Evolutionary conservation across 2,113 vertebrate genomes (phyloP).

Genomic region (Rhizomys pruinosus): DNA sequence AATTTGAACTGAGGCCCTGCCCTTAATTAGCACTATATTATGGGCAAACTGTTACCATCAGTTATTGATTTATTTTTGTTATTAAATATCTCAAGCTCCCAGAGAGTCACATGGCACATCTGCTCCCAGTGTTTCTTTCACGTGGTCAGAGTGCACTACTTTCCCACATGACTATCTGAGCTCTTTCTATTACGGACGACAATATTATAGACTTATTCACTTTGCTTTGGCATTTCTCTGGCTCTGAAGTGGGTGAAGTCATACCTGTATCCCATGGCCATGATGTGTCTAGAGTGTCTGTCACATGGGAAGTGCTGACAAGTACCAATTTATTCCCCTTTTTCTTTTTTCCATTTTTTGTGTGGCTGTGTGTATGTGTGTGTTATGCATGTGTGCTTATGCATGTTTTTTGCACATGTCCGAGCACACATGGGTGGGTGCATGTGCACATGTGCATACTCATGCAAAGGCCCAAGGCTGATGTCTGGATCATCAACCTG

Average conservation of each 20-base stretch:
- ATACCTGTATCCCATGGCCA: not conserved
- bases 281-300: not conserved
- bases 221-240: slow-evolving; percentile 13
- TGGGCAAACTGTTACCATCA: not conserved
- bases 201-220: not conserved
- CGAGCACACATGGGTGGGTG: too few species aligned
- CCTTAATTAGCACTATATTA: slow-evolving; percentile 23
- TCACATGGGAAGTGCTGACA: not conserved
- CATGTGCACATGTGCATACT: too few species aligned
- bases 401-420: too few species aligned
- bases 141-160: not conserved
- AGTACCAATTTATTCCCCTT: not conserved
- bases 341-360: not conserved
- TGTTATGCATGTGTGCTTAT: not conserved
- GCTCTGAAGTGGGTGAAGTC: slow-evolving; percentile 10
- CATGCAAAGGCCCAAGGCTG: too few species aligned
- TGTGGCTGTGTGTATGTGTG: not conserved
- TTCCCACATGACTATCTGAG: not conserved
- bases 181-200: not conserved
- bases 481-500: not conserved
- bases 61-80: slow-evolving; percentile 28
- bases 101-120: not conserved
- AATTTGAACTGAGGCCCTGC: slow-evolving; percentile 8
- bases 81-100: slow-evolving; percentile 13
- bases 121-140: slow-evolving; percentile 17